Evolutionary conservation across 2,888 invertebrate species (phyloP).

Genomic region (Callosobruchus maculatus): DNA sequence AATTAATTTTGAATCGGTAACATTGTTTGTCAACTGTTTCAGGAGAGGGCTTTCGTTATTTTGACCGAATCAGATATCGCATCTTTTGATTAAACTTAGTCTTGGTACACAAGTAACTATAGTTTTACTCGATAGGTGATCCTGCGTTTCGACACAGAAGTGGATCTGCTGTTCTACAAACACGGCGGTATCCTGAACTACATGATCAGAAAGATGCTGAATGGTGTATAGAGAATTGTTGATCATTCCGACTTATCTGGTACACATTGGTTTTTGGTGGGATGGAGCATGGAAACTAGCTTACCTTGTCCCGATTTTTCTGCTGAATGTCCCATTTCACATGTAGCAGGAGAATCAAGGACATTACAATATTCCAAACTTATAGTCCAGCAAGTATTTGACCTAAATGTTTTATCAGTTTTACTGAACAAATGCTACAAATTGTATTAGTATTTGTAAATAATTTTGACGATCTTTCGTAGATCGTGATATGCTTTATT

Average conservation of each 20-base stretch:
- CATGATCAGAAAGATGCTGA: conserved; percentile 87
- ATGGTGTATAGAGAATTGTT: conserved; percentile 6
- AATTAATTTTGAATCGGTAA: too few species aligned
- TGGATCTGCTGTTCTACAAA: conserved; percentile 87
- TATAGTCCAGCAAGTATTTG: not conserved
- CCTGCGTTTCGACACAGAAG: conserved; percentile 93
- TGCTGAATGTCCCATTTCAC: not conserved
- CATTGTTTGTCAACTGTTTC: too few species aligned
- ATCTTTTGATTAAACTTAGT: too few species aligned
- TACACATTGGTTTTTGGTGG: not conserved
- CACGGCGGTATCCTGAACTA: conserved; percentile 97
- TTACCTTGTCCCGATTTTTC: not conserved
- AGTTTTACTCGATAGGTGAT: conserved; percentile 46
- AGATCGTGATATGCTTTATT: too few species aligned
- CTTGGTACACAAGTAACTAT: too few species aligned
- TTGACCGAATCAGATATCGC: too few species aligned
- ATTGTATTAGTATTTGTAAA: too few species aligned
- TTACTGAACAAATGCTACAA: not conserved
- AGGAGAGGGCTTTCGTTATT: too few species aligned
- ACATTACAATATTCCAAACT: not conserved
- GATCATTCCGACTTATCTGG: not conserved
- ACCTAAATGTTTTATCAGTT: not conserved
- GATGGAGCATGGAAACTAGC: not conserved
- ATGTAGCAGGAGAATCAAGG: not conserved
- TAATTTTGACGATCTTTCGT: too few species aligned